Evolutionary conservation across 2,113 vertebrate genomes (phyloP), one percentile per base, ranked within the genome.

Genomic region (Dicrurus megarhynchus): DNA sequence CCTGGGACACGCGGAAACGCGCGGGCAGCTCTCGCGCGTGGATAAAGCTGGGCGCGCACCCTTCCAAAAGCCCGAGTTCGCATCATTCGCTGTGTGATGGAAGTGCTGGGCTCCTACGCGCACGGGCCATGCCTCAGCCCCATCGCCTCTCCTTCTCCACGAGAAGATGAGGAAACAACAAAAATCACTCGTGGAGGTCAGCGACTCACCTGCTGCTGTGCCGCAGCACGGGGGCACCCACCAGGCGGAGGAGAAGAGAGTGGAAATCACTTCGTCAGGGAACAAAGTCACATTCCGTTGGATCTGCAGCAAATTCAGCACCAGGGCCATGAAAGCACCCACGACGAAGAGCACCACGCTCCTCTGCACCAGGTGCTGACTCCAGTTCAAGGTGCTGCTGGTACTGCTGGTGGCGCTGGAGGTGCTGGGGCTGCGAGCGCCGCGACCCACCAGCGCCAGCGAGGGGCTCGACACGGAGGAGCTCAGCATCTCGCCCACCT

Each of bases 191-290:
- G 47, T 7, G 14, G 39, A 11, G 8, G 20, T 33, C 53, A 11
- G 56, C 8, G 13, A 97, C 99, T 99, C 94, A 99, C 99, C 99
- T 22, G 99, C 99, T 7, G 99, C 99, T 2, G 99, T 99, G 49
- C 99, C 99, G 46, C 99, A 99, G 95, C 99, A 99, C 10, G 99
- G 99, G 2, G 99, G 99, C 87, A 99, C 99, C 99, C 99, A 99
- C 99, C 99, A 99, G 59, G 99, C 99, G 0, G 99, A 99, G 27
- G 99, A 99, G 89, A 99, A 99, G 96, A 99, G 97, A 10, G 99
- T 99, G 85, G 99, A 96, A 61, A 99, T 98, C 87, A 99, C 99
- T 93, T 99, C 99, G 24, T 99, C 99, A 0, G 99, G 99, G 69
- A 99, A 99, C 26, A 99, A 97, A 3, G 99, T 99, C 85, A 99